Evolutionary conservation across 2,888 invertebrate species (phyloP).

Genomic region (Hydraecia micacea): DNA sequence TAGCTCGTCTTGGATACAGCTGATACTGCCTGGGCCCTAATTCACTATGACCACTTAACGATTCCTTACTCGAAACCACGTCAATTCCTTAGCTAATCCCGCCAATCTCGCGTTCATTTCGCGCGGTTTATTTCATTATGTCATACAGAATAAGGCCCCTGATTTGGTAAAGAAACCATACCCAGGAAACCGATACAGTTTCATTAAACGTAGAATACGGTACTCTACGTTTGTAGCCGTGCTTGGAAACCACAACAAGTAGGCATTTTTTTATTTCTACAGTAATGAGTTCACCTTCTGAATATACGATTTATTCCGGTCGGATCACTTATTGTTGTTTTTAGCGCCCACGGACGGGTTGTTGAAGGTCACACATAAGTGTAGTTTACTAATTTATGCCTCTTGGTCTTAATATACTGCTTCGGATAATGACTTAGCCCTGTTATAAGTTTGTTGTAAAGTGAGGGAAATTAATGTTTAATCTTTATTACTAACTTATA

Average conservation of each 20-base stretch:
- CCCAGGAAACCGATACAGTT: too few relatives aligned
- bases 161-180: neutral
- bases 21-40: neutral
- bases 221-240: neutral
- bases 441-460: constrained; percentile 25
- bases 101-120: too few relatives aligned
- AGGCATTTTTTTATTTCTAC: too few relatives aligned
- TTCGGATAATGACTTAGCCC: constrained; percentile 30
- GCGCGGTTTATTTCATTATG: too few relatives aligned
- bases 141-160: too few relatives aligned
- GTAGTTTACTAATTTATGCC: constrained; percentile 52
- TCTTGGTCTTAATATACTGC: constrained; percentile 55
- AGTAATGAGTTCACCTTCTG: constrained; percentile 27
- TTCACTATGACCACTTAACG: too few relatives aligned
- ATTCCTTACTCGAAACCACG: too few relatives aligned
- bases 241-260: neutral
- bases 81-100: too few relatives aligned
- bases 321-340: neutral
- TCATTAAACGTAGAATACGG: too few relatives aligned
- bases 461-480: neutral
- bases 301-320: too few relatives aligned
- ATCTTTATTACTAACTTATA: neutral
- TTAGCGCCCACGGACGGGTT: constrained; percentile 29
- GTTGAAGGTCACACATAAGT: constrained; percentile 41
- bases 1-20: neutral